Conservation (phyloP, 2,888 invertebrate species). For the Cheilosia urbana region DNA sequence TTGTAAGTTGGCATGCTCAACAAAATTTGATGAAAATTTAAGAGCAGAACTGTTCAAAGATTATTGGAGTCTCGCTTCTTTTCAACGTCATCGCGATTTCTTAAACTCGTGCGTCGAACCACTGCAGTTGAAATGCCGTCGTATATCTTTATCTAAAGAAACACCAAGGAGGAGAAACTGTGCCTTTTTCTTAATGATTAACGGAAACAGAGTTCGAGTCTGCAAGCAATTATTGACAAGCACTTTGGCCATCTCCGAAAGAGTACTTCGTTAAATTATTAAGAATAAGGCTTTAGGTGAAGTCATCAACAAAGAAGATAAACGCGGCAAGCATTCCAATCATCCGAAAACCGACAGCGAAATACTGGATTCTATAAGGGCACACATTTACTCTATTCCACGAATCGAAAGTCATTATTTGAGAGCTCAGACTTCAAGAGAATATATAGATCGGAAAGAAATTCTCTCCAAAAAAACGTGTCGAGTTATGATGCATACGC, state of each 20-base stretch:
- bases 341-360: constrained; percentile 34
- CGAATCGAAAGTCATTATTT: too few relatives aligned
- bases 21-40: neutral
- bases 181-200: neutral
- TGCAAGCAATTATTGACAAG: constrained; percentile 27
- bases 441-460: constrained; percentile 8
- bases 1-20: constrained; percentile 32
- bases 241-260: constrained; percentile 14
- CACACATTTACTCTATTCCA: neutral
- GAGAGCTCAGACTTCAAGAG: constrained; percentile 13
- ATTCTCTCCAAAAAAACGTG: constrained; percentile 14
- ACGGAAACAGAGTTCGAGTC: constrained; percentile 22
- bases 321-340: constrained; percentile 31
- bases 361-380: constrained; percentile 18
- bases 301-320: neutral
- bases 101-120: constrained; percentile 27
- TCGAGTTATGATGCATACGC: constrained; percentile 1
- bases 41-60: constrained; percentile 20
- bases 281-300: constrained; percentile 5
- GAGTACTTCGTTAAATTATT: constrained; percentile 10
- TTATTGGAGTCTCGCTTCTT: constrained; percentile 12
- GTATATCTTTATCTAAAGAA: neutral
- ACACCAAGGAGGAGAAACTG: too few relatives aligned
- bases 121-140: constrained; percentile 11
- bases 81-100: constrained; percentile 5